A percentile compares a stretch with the other conserved stretches of the same genome.
phyloP scores from a whole-genome alignment of 2,113 vertebrate genomes.

The Takifugu bimaculatus region DNA sequence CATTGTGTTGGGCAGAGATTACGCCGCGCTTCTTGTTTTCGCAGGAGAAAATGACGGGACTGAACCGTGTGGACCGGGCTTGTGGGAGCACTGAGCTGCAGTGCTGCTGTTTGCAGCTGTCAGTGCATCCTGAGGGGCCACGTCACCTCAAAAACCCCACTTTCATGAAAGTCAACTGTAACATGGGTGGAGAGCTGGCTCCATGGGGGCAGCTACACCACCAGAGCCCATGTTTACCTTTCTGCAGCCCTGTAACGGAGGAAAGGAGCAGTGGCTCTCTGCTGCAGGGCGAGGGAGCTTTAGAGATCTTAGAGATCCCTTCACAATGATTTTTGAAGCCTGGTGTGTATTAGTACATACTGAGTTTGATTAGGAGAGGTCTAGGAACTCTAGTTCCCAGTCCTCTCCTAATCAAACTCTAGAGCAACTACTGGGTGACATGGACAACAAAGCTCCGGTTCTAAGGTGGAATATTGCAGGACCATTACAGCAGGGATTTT shows the following conservation, averaged over 20 bases:
- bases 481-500: slow-evolving; percentile 25
- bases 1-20: slow-evolving; percentile 39
- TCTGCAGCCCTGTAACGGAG: background rate
- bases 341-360: too few relatives aligned
- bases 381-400: background rate
- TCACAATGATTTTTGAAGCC: too few relatives aligned
- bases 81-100: slow-evolving; percentile 33
- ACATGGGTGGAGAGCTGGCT: background rate
- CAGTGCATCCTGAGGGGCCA: background rate
- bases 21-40: slow-evolving; percentile 48
- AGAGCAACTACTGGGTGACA: background rate
- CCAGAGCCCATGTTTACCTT: slow-evolving; percentile 22
- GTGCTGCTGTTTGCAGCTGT: slow-evolving; percentile 17
- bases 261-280: background rate
- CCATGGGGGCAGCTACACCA: slow-evolving; percentile 22
- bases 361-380: too few relatives aligned
- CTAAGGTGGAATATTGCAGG: slow-evolving; percentile 1
- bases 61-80: slow-evolving; percentile 30
- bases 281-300: background rate
- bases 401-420: too few relatives aligned
- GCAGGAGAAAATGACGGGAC: slow-evolving; percentile 19
- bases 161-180: background rate
- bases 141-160: background rate
- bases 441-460: slow-evolving; percentile 2
- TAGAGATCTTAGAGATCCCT: too few relatives aligned